Percentiles rank a stretch among this genome's conserved stretches.
These are phyloP conservation scores for Aproaerema taeniolella DNA, from an alignment of 2,888 invertebrate genomes.

Conservation along the genomic window DNA sequence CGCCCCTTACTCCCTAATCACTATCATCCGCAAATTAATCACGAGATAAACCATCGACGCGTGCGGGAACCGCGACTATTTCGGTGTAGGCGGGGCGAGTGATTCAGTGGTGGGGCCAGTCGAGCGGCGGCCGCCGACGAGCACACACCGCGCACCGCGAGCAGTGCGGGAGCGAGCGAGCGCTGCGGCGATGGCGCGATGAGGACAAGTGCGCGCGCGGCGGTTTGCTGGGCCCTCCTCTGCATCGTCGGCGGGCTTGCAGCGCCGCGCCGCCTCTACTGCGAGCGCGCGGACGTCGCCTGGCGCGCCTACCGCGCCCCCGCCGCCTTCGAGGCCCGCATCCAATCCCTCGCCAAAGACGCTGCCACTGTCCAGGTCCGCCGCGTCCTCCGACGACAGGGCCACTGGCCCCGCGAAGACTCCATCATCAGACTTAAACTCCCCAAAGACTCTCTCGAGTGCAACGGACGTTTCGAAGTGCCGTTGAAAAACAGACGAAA, in stretches of 20 bases:
- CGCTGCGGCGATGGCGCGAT: constrained; percentile 71
- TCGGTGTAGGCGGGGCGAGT: constrained; percentile 41
- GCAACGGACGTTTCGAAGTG: constrained; percentile 67
- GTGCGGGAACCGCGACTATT: constrained; percentile 45
- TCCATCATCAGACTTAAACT: constrained; percentile 55
- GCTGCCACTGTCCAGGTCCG: constrained; percentile 65
- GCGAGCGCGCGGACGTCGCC: constrained; percentile 73
- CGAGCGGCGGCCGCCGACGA: constrained; percentile 67
- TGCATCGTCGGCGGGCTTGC: constrained; percentile 43
- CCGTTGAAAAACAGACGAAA: constrained; percentile 60
- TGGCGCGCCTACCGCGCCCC: constrained; percentile 73
- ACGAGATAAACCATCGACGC: constrained; percentile 23
- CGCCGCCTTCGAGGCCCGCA: constrained; percentile 70
- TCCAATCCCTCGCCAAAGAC: constrained; percentile 59
- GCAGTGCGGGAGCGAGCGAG: constrained; percentile 33
- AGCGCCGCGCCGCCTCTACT: constrained; percentile 61
- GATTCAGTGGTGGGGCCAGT: constrained; percentile 44
- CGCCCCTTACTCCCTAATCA: constrained; percentile 14
- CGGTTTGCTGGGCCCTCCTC: constrained; percentile 67
- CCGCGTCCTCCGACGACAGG: constrained; percentile 59
- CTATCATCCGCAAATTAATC: constrained; percentile 20
- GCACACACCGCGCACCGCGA: constrained; percentile 37
- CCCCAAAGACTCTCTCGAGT: constrained; percentile 47
- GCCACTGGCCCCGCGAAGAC: constrained; percentile 63
- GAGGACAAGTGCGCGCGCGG: constrained; percentile 69